Percentiles rank a stretch among this genome's conserved stretches.
These are phyloP conservation scores for Propithecus perrieri DNA, from an alignment of 2,797 vertebrate genomes.

Conservation along the genomic window DNA sequence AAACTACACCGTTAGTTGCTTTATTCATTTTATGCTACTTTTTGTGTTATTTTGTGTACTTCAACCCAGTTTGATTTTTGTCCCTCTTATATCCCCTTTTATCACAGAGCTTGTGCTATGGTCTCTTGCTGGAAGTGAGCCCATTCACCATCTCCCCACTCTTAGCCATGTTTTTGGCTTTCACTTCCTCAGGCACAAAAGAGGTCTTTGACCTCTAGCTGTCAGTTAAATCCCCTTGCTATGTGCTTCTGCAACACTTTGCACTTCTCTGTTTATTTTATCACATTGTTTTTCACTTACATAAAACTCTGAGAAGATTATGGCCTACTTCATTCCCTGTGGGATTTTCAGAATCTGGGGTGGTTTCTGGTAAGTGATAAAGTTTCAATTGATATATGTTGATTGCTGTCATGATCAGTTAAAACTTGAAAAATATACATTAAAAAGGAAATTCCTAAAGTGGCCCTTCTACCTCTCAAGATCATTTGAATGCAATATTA, in stretches of 20 bases:
- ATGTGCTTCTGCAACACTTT: not conserved
- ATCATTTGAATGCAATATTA: not conserved
- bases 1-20: not conserved
- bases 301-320: not conserved
- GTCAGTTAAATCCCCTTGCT: not conserved
- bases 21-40: not conserved
- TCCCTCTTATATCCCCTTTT: not conserved
- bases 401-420: not conserved
- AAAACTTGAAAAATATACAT: not conserved
- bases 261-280: constrained; percentile 18
- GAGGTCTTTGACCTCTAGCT: not conserved
- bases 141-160: not conserved
- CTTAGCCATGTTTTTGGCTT: not conserved
- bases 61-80: not conserved
- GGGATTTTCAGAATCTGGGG: not conserved
- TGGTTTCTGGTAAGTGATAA: not conserved
- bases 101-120: not conserved
- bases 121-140: not conserved
- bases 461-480: not conserved
- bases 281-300: not conserved
- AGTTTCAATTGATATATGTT: not conserved
- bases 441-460: not conserved
- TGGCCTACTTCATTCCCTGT: not conserved
- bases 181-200: not conserved
- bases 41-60: not conserved